Base-by-base conservation (phyloP, 2,797 vertebrate genomes). In the Sebastes umbrosus region DNA sequence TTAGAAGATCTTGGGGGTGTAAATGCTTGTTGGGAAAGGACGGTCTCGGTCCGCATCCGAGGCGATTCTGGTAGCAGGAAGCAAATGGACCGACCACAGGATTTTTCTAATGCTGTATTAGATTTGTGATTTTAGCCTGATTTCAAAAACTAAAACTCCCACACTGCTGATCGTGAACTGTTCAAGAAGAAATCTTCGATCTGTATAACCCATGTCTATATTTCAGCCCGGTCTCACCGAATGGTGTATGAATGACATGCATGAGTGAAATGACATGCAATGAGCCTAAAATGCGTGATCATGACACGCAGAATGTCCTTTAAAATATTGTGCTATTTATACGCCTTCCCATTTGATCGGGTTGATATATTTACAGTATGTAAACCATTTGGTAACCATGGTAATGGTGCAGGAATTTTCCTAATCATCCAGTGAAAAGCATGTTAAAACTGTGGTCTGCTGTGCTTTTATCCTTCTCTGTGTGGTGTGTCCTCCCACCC, bases 21-120 rank as follows among this genome's bases (percentile, higher is more conserved):
- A 78, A 66, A 83, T 84, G 65, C 20, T 34, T 34, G 54, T 3
- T 55, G n/a, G 54, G 54, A 55, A 24, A 55, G 54, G 54, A 55
- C 22, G 54, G 10, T 55, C 54, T 55, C 11, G 10, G 22, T 54
- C 46, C 16, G 18, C 46, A 20, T 50, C 43, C 14, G 18, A 52
- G 50, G 18, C 1, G 50, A 52, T n/a, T 20, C 50, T 54, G 50
- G 50, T 22, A 20, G 18, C 20, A n/a, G 50, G 20, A 52, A 52
- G 50, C 50, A 52, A 52, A 57, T 57, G 25, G 8, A 54, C 13
- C 52, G 5, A 57, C 68, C 29, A 34, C 9, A 50, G 32, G n/a
- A 64, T 46, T 27, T 11, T 6, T 52, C 50, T 52, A 18, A 18
- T 46, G 43, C 43, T 52, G 50, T 52, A n/a, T 52, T 27, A 27